phyloP scores from a whole-genome alignment of 1,140 invertebrate species.

The Drosophila bipectinata region DNA sequence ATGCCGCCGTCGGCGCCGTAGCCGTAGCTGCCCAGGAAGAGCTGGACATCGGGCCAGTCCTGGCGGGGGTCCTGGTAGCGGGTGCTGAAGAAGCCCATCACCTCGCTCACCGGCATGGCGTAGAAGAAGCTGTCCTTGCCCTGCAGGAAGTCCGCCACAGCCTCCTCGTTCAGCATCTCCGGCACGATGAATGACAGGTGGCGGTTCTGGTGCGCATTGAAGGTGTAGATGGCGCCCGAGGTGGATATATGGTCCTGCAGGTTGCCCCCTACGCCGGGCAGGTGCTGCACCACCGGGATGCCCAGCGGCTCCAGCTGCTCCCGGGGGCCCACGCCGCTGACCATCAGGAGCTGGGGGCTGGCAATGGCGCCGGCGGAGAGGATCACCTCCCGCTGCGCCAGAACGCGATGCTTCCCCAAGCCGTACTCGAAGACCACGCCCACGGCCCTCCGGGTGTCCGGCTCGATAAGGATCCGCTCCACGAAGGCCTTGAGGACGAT shows the following conservation, averaged over 20 bases:
- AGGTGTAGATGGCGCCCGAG: constrained; percentile 86
- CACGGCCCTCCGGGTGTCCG: constrained; percentile 85
- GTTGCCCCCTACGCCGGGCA: constrained; percentile 92
- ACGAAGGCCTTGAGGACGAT: constrained; percentile 88
- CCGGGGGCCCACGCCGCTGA: constrained; percentile 90
- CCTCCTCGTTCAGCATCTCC: constrained; percentile 85
- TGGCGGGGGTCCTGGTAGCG: constrained; percentile 87
- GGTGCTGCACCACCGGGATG: constrained; percentile 85
- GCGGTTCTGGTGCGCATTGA: constrained; percentile 84
- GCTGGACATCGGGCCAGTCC: constrained; percentile 92
- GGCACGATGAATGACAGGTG: constrained; percentile 87
- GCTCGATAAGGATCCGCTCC: constrained; percentile 87
- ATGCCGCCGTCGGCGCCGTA: constrained; percentile 91
- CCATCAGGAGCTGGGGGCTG: constrained; percentile 92
- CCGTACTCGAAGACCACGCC: constrained; percentile 87
- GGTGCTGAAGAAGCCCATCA: constrained; percentile 90
- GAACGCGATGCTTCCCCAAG: constrained; percentile 84
- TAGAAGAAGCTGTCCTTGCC: constrained; percentile 87
- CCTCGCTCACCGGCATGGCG: constrained; percentile 88
- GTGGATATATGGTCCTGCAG: constrained; percentile 91
- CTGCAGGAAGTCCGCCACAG: constrained; percentile 86
- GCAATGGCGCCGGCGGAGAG: constrained; percentile 89
- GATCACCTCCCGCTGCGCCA: constrained; percentile 88
- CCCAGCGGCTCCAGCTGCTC: constrained; percentile 85
- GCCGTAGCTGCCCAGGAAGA: constrained; percentile 89